Evolutionary conservation across 2,797 vertebrate species (phyloP).

Genomic region (Gymnothorax javanicus): DNA sequence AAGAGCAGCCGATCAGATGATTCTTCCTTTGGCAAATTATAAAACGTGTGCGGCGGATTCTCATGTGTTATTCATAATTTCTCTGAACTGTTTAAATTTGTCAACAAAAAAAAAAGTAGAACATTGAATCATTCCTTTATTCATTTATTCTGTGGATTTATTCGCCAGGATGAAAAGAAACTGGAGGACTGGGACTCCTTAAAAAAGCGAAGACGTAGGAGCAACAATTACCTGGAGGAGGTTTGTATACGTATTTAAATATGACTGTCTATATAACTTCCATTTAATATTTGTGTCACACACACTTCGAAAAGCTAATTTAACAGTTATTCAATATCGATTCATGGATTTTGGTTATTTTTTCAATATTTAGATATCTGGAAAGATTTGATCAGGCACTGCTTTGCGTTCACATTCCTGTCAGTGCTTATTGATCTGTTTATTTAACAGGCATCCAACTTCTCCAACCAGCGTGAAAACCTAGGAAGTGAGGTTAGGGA

Average conservation of each 20-base stretch:
- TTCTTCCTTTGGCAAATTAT: background rate
- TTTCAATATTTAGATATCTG: background rate
- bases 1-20: background rate
- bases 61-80: background rate
- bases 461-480: constrained; percentile 67
- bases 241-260: constrained; percentile 61
- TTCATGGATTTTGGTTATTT: background rate
- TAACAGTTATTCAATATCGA: background rate
- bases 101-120: background rate
- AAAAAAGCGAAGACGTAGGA: constrained; percentile 87
- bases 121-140: background rate
- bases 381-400: background rate
- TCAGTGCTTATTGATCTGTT: constrained; percentile 28
- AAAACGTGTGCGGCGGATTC: background rate
- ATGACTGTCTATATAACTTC: background rate
- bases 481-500: constrained; percentile 60
- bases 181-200: constrained; percentile 77
- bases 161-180: constrained; percentile 82
- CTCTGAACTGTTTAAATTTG: background rate
- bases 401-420: background rate
- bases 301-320: background rate
- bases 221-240: constrained; percentile 80
- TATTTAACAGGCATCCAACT: constrained; percentile 71
- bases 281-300: background rate
- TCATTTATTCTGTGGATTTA: background rate